A percentile compares a stretch with the other conserved stretches of the same genome.
These are phyloP conservation scores for Slavum lentiscoides DNA, from an alignment of 2,888 invertebrate species.

Conservation along the genomic window DNA sequence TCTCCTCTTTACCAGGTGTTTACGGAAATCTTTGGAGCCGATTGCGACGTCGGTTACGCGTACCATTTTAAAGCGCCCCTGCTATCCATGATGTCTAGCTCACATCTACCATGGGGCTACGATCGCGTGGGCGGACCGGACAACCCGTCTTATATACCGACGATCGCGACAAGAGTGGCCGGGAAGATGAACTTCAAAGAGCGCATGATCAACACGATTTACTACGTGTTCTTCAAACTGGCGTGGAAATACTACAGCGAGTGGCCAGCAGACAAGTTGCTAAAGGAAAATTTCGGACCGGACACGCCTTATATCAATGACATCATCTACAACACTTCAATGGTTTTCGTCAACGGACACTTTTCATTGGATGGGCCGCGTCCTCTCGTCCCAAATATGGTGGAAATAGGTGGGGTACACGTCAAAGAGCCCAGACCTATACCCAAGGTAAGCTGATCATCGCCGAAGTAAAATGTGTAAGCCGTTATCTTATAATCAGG, in stretches of 20 bases:
- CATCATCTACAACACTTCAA: slow-evolving; percentile 59
- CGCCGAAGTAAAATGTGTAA: no score
- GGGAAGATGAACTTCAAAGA: slow-evolving; percentile 54
- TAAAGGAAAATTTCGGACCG: slow-evolving; percentile 54
- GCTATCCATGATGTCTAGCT: slow-evolving; percentile 46
- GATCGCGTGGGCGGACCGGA: slow-evolving; percentile 55
- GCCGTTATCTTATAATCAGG: no score
- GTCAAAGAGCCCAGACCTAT: slow-evolving; percentile 50
- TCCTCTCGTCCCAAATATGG: slow-evolving; percentile 65
- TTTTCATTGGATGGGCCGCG: slow-evolving; percentile 62
- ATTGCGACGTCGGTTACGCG: slow-evolving; percentile 54
- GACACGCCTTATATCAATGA: slow-evolving; percentile 55
- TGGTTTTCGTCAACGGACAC: slow-evolving; percentile 64
- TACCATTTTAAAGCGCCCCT: slow-evolving; percentile 52
- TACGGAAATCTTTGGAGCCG: slow-evolving; percentile 54
- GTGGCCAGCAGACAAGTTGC: slow-evolving; percentile 49
- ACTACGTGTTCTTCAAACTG: slow-evolving; percentile 48
- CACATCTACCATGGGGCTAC: slow-evolving; percentile 54
- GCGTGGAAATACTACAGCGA: slow-evolving; percentile 48
- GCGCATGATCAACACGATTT: slow-evolving; percentile 51
- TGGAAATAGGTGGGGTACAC: slow-evolving; percentile 67
- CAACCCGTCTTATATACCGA: slow-evolving; percentile 55
- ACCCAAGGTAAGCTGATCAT: slow-evolving; percentile 51
- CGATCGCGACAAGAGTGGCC: slow-evolving; percentile 50
- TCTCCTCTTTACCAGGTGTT: slow-evolving; percentile 25